phyloP scores from a whole-genome alignment of 1,140 invertebrate species.

The Trichonephila clavipes region DNA sequence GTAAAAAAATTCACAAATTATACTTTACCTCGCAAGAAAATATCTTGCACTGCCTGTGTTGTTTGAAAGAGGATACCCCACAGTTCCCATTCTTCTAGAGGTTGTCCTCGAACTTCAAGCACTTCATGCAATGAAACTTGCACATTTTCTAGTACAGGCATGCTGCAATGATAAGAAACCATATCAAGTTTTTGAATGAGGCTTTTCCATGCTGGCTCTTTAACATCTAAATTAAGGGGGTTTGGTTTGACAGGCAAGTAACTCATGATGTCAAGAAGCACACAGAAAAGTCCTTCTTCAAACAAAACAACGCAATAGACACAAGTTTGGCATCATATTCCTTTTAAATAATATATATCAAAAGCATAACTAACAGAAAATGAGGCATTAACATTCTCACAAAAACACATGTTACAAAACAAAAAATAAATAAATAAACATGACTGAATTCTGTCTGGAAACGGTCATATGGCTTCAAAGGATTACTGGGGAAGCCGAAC shows the following conservation, averaged over 20 bases:
- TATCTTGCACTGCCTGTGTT: conserved; percentile 57
- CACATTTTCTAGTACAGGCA: conserved; percentile 73
- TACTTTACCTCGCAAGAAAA: conserved; percentile 63
- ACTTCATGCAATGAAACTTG: conserved; percentile 71
- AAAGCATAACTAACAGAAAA: background rate
- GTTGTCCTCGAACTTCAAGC: conserved; percentile 62
- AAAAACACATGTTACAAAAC: background rate
- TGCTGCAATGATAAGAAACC: conserved; percentile 75
- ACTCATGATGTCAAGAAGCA: background rate
- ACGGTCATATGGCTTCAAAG: conserved; percentile 7
- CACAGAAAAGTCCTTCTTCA: too few species aligned
- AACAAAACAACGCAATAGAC: too few species aligned
- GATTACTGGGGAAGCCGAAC: conserved; percentile 27
- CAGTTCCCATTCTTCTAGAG: conserved; percentile 64
- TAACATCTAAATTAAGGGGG: conserved; percentile 58
- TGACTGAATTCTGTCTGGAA: conserved; percentile 14
- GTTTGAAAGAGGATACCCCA: conserved; percentile 69
- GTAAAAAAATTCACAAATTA: background rate
- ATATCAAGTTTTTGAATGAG: conserved; percentile 73
- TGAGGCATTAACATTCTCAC: background rate
- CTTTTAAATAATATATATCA: too few species aligned
- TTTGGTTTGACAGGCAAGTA: conserved; percentile 53
- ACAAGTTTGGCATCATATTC: too few species aligned
- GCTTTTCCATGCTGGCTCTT: conserved; percentile 69
- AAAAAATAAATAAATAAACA: background rate